These are phyloP conservation scores for Eulemur rufifrons DNA, from an alignment of 2,113 vertebrate genomes.

Conservation along the genomic window DNA sequence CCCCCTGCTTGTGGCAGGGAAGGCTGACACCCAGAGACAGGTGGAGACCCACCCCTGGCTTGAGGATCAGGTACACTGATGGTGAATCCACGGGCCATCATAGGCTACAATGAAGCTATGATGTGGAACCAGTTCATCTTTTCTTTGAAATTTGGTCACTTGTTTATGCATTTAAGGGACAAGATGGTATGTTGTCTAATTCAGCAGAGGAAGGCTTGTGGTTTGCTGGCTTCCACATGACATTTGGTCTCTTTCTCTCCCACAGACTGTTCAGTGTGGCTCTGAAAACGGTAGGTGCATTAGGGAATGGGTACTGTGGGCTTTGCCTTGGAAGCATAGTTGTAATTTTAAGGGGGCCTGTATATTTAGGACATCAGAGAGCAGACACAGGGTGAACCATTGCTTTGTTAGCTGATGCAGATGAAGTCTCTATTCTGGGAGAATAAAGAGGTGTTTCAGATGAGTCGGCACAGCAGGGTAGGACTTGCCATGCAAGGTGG, in stretches of 20 bases:
- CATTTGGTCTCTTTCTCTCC: conserved; percentile 62
- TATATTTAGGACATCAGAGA: neutral
- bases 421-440: neutral
- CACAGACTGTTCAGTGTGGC: conserved; percentile 77
- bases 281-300: conserved; percentile 71
- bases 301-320: neutral
- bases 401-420: neutral
- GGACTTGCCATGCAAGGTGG: neutral
- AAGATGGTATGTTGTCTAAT: neutral
- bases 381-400: neutral
- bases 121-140: neutral
- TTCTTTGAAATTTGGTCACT: neutral
- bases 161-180: neutral
- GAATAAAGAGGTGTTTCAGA: neutral
- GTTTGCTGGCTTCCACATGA: conserved; percentile 32
- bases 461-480: neutral
- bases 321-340: neutral
- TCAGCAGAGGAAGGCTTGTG: conserved; percentile 6
- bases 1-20: neutral
- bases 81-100: neutral
- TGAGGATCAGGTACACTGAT: neutral
- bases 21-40: neutral
- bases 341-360: neutral
- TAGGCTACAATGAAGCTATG: neutral
- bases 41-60: neutral